Conservation (phyloP, 2,888 invertebrate species). For the Zonitis immaculata region DNA sequence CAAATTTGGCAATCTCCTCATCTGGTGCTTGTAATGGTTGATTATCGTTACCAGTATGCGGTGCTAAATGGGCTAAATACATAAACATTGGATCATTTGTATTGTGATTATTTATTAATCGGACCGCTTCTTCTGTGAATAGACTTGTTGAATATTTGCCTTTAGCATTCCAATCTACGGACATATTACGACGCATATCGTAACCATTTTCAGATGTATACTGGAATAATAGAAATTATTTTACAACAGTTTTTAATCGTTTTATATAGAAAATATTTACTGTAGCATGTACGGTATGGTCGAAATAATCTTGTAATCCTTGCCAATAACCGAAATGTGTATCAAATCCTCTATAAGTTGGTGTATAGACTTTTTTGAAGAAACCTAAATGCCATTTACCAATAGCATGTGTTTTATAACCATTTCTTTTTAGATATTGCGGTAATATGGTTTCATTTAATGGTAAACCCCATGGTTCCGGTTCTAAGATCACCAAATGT, state of each 20-base stretch:
- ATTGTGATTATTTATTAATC: constrained; percentile 56
- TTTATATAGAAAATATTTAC: too few species aligned
- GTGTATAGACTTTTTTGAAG: constrained; percentile 65
- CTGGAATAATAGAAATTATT: too few species aligned
- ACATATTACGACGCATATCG: constrained; percentile 60
- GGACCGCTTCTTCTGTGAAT: constrained; percentile 62
- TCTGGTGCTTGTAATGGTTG: constrained; percentile 68
- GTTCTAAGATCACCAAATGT: constrained; percentile 63
- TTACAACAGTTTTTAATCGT: too few species aligned
- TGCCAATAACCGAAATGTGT: constrained; percentile 81
- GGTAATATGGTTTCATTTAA: constrained; percentile 55
- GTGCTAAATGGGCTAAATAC: constrained; percentile 64
- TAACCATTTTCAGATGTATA: constrained; percentile 50
- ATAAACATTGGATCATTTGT: constrained; percentile 58
- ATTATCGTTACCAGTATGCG: constrained; percentile 61
- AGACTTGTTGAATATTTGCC: constrained; percentile 63
- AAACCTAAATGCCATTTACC: constrained; percentile 89
- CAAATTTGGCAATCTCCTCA: constrained; percentile 63
- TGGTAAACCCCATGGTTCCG: constrained; percentile 71
- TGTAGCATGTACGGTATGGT: constrained; percentile 53
- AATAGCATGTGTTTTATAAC: constrained; percentile 71
- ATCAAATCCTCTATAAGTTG: constrained; percentile 72
- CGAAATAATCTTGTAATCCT: constrained; percentile 76
- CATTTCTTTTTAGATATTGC: constrained; percentile 60
- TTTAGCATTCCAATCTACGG: constrained; percentile 51